Conservation (phyloP, 2,888 invertebrate species). For the Sphaerophoria rueppellii region DNA sequence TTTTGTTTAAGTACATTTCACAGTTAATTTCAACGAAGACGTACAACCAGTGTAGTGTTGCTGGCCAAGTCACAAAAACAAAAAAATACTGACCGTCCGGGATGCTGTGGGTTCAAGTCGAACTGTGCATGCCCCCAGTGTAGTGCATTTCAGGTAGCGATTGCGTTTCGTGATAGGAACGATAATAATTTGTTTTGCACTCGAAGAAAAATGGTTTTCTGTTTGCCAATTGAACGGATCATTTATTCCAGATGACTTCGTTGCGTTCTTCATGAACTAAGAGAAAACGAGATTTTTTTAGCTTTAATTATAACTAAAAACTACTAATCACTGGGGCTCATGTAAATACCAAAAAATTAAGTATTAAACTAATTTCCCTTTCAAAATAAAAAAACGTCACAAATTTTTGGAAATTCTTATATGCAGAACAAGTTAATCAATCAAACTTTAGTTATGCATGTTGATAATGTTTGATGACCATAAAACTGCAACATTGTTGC, state of each 20-base stretch:
- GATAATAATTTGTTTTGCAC: constrained; percentile 62
- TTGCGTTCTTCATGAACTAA: constrained; percentile 8
- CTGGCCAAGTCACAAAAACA: no score
- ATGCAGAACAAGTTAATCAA: constrained; percentile 1
- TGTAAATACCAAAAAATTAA: no score
- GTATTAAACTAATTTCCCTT: no score
- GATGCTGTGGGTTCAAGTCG: not conserved
- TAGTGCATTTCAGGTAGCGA: constrained; percentile 50
- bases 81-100: constrained; percentile 24
- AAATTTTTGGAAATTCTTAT: not conserved
- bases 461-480: not conserved
- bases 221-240: constrained; percentile 63
- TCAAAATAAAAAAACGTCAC: no score
- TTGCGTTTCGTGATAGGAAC: constrained; percentile 58
- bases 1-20: constrained; percentile 48
- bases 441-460: constrained; percentile 23
- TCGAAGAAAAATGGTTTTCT: constrained; percentile 64
- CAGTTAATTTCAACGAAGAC: constrained; percentile 43
- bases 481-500: constrained; percentile 27
- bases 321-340: no score
- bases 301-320: no score
- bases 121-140: not conserved
- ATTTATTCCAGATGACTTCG: constrained; percentile 49
- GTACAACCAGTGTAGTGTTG: not conserved
- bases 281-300: not conserved